Evolutionary conservation across 2,888 invertebrate genomes (phyloP), one percentile per base, ranked within the genome.

Genomic region (Noctua fimbriata): DNA sequence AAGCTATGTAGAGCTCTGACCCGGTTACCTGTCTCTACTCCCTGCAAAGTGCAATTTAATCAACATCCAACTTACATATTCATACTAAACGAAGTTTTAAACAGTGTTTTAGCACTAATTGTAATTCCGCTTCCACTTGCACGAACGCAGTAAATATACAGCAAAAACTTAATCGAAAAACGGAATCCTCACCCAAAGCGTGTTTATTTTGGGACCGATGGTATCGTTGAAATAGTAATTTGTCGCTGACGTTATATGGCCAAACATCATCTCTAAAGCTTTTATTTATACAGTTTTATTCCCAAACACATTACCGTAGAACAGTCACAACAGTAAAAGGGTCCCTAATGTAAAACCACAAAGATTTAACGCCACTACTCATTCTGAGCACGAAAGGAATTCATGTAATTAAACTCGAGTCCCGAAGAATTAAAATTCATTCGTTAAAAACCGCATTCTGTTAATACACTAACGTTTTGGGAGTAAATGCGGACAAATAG

Each of bases 361-460:
- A 79, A 87, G 84, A 89, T 89, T 89, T 79, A 84, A 87, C 82
- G 79, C 83, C 84, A 88, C 83, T 82, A 85, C 81, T 87, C 83
- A 87, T 83, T 84, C 83, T 60, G 70, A 81, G 76, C 81, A 79
- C 81, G 85, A 82, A 71, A 84, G 85, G 85, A 88, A 89, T 89
- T 87, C 79, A 79, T 81, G 88, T 87, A 89, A 89, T 87, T 89
- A 87, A 89, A 89, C 82, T 86, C 28, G 67, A 79, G 73, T 81
- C 77, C 70, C 76, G 52, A 83, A 87, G 83, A 82, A 88, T 88
- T 84, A 79, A 83, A 88, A 88, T 84, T 74, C 74, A 82, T 80
- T 88, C 70, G 71, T 72, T 87, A 76, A 87, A 87, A 83, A 80
- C 76, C 80, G 74, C 85, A 78, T 83, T 82, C 69, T 72, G 69